These are phyloP conservation scores for Eledona agricola DNA, from an alignment of 2,888 invertebrate genomes.

Conservation along the genomic window DNA sequence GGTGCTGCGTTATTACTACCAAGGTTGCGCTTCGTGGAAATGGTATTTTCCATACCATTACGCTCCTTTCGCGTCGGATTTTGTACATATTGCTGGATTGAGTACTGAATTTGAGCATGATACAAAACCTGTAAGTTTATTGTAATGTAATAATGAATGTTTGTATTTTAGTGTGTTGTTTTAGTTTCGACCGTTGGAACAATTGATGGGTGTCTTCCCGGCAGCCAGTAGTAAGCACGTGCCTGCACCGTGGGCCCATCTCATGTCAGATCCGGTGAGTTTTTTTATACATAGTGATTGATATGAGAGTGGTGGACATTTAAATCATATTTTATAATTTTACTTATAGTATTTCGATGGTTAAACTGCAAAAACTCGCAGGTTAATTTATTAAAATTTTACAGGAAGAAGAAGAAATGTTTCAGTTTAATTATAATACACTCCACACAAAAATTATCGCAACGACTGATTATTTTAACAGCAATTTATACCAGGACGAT, in stretches of 20 bases:
- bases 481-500: no score
- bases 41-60: constrained; percentile 99
- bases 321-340: no score
- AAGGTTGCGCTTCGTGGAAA: constrained; percentile 99
- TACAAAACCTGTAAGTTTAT: constrained; percentile 81
- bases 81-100: constrained; percentile 87
- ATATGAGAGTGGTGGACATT: no score
- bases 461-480: no score
- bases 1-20: constrained; percentile 98
- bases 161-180: constrained; percentile 43
- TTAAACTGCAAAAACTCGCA: no score
- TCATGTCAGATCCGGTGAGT: constrained; percentile 91
- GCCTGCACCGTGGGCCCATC: constrained; percentile 89
- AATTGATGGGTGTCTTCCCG: constrained; percentile 99
- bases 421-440: no score
- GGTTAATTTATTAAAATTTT: no score
- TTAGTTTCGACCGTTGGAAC: constrained; percentile 95
- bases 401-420: no score
- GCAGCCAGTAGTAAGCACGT: constrained; percentile 95
- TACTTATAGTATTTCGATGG: no score
- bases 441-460: no score
- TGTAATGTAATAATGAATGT: neutral
- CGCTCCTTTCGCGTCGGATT: constrained; percentile 99
- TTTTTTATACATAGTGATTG: no score
- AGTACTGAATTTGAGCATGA: constrained; percentile 87